A percentile compares a stretch with the other conserved stretches of the same genome.
Conservation (phyloP, 2,888 invertebrate genomes). For the Anorthoa munda region DNA sequence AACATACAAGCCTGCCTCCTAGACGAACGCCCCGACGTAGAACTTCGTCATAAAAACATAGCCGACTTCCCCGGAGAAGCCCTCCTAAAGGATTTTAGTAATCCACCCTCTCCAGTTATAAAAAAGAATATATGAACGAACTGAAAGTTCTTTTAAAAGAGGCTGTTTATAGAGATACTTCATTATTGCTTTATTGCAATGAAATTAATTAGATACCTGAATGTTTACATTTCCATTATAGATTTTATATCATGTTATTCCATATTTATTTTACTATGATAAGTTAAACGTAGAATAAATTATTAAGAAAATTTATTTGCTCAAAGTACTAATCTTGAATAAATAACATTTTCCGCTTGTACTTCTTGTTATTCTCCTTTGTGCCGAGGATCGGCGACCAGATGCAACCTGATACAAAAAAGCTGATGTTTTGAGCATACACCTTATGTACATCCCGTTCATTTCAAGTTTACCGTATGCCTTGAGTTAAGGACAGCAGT, state of each 20-base stretch:
- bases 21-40: slow-evolving; percentile 82
- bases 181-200: slow-evolving; percentile 77
- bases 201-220: slow-evolving; percentile 86
- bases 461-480: not conserved
- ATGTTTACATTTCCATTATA: slow-evolving; percentile 89
- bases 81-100: slow-evolving; percentile 75
- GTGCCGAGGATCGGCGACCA: not conserved
- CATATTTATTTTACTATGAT: slow-evolving; percentile 85
- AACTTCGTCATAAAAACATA: slow-evolving; percentile 77
- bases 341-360: slow-evolving; percentile 78
- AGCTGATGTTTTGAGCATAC: slow-evolving; percentile 33
- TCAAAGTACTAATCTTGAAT: slow-evolving; percentile 87
- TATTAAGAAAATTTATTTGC: slow-evolving; percentile 88
- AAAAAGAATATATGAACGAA: slow-evolving; percentile 83
- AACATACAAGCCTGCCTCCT: slow-evolving; percentile 84
- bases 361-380: slow-evolving; percentile 48
- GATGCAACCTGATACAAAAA: slow-evolving; percentile 12
- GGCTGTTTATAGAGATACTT: slow-evolving; percentile 77
- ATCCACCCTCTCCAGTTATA: slow-evolving; percentile 81
- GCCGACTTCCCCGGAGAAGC: slow-evolving; percentile 71
- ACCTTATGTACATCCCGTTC: not conserved
- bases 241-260: slow-evolving; percentile 90
- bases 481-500: not conserved
- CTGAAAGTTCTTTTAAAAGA: slow-evolving; percentile 69
- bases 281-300: slow-evolving; percentile 86